phyloP scores from a whole-genome alignment of 1,140 invertebrate species.

The Samia ricini region DNA sequence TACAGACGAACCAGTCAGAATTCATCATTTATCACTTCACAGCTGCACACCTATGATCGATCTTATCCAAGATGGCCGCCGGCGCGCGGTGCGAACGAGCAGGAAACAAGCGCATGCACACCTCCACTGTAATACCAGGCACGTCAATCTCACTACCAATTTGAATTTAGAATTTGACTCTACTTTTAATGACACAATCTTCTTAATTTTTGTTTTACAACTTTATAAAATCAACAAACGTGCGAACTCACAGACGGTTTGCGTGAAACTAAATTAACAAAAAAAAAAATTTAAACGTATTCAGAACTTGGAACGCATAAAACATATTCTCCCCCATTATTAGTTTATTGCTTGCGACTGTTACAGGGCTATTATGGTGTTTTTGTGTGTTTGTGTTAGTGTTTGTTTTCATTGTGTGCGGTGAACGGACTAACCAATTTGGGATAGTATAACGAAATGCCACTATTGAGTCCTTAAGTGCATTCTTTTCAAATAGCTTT shows the following conservation, averaged over 20 bases:
- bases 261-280: conserved; percentile 62
- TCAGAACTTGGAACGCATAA: conserved; percentile 73
- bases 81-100: conserved; percentile 46
- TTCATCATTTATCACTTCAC: conserved; percentile 67
- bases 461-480: conserved; percentile 49
- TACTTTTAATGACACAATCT: conserved; percentile 3
- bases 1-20: conserved; percentile 32
- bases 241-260: conserved; percentile 58
- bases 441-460: conserved; percentile 57
- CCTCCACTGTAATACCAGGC: conserved; percentile 38
- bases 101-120: conserved; percentile 58
- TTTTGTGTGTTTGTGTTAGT: conserved; percentile 65
- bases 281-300: conserved; percentile 60
- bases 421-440: conserved; percentile 66
- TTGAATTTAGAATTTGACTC: conserved; percentile 29
- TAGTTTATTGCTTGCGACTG: conserved; percentile 74
- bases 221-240: conserved; percentile 37
- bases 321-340: conserved; percentile 77
- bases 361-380: conserved; percentile 69
- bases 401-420: conserved; percentile 75
- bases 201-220: conserved; percentile 24
- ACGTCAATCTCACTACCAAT: conserved; percentile 49
- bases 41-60: conserved; percentile 74
- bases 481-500: conserved; percentile 27
- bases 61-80: conserved; percentile 73